These are phyloP conservation scores for Microtus ochrogaster DNA, from an alignment of 2,113 vertebrate species.

Conservation along the genomic window DNA sequence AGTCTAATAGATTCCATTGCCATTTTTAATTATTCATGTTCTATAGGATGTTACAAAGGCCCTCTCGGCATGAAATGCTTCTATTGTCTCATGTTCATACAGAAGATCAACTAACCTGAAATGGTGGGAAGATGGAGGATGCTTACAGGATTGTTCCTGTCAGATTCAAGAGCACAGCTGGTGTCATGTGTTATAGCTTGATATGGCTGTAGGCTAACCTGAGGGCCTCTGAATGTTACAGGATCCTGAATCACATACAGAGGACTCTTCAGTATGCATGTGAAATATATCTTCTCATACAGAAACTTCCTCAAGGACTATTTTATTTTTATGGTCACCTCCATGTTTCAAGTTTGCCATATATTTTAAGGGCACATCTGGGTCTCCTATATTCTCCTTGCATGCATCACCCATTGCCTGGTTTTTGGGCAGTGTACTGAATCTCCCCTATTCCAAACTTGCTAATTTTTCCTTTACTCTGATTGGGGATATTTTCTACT, in stretches of 20 bases:
- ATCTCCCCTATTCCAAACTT: not conserved
- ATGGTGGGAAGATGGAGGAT: not conserved
- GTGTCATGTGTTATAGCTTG: not conserved
- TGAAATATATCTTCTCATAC: slow-evolving; percentile 53
- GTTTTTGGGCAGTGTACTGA: not conserved
- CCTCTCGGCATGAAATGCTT: not conserved
- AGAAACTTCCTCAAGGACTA: slow-evolving; percentile 43
- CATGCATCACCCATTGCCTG: not conserved
- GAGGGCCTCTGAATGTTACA: not conserved
- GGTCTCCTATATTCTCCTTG: slow-evolving; percentile 41
- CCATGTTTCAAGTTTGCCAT: slow-evolving; percentile 49
- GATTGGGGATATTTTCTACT: not conserved
- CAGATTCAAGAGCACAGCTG: slow-evolving; percentile 4
- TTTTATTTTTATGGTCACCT: slow-evolving; percentile 65
- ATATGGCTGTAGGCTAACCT: not conserved
- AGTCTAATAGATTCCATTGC: fast-evolving
- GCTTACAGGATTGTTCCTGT: not conserved
- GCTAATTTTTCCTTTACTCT: not conserved
- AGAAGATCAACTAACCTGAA: not conserved
- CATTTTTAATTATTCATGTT: not conserved
- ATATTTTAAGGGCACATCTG: slow-evolving; percentile 56
- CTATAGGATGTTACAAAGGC: not conserved
- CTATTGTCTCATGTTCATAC: not conserved
- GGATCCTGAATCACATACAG: slow-evolving; percentile 38
- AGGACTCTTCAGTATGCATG: not conserved